phyloP scores from a whole-genome alignment of 2,888 invertebrate genomes.

The Eupithecia vulgata region DNA sequence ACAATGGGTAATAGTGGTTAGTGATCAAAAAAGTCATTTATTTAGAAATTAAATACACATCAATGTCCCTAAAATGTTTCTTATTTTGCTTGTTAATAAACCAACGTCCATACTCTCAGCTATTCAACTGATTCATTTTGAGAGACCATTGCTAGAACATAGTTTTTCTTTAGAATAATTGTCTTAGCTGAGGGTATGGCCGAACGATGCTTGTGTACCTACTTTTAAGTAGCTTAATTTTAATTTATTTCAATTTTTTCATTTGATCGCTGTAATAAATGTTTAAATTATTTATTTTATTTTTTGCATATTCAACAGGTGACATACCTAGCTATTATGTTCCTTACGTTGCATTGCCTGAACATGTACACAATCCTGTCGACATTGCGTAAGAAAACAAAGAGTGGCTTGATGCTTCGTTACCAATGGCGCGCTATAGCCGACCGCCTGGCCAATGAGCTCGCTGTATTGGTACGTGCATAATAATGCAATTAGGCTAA shows the following conservation, averaged over 20 bases:
- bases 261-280: conserved; percentile 61
- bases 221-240: neutral
- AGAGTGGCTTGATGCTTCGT: conserved; percentile 83
- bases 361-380: conserved; percentile 94
- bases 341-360: conserved; percentile 93
- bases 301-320: conserved; percentile 84
- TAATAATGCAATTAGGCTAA: conserved; percentile 2
- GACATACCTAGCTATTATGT: conserved; percentile 91
- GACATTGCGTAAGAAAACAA: conserved; percentile 93
- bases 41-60: conserved; percentile 20
- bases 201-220: neutral
- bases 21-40: conserved; percentile 19
- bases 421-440: conserved; percentile 84
- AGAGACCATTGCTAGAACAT: neutral
- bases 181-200: neutral
- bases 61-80: conserved; percentile 13
- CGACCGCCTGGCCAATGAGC: conserved; percentile 76
- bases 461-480: conserved; percentile 76
- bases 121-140: neutral
- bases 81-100: conserved; percentile 11
- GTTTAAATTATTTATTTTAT: conserved; percentile 57
- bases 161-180: neutral
- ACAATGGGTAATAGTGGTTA: conserved; percentile 32
- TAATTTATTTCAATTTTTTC: conserved; percentile 54
- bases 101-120: conserved; percentile 2